Percentiles rank a stretch among this genome's conserved stretches.
These are phyloP conservation scores for Pantherophis guttatus DNA, from an alignment of 2,113 vertebrate genomes.

Conservation along the genomic window DNA sequence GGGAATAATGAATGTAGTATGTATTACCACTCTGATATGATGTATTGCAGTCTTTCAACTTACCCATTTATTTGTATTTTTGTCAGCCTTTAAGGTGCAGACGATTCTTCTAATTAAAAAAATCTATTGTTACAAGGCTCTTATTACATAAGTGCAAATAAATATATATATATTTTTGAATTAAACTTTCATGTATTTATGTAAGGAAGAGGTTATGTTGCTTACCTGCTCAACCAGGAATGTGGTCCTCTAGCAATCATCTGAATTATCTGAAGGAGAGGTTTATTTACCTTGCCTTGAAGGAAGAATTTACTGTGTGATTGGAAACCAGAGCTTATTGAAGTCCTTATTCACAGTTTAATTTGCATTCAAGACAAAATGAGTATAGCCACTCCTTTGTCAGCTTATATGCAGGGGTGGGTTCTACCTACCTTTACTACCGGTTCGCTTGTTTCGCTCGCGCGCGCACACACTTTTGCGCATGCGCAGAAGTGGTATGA, in stretches of 20 bases:
- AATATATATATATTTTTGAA: slow-evolving; percentile 27
- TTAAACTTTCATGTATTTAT: neutral
- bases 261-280: neutral
- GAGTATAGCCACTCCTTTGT: neutral
- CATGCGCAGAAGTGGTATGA: too few species aligned
- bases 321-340: neutral
- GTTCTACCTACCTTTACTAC: too few species aligned
- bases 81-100: neutral
- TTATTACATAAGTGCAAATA: slow-evolving; percentile 6
- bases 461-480: too few species aligned
- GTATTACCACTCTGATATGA: neutral
- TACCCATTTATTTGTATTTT: slow-evolving; percentile 8
- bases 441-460: too few species aligned
- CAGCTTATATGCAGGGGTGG: neutral
- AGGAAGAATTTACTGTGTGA: neutral
- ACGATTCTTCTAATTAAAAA: neutral
- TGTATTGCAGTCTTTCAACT: neutral
- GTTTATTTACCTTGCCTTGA: neutral
- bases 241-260: neutral
- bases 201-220: neutral
- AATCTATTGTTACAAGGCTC: neutral
- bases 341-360: neutral
- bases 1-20: neutral
- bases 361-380: neutral
- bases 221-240: neutral